Percentiles rank a stretch among this genome's conserved stretches.
phyloP scores from a whole-genome alignment of 2,113 vertebrate species.

The Microcebus tavaratra region DNA sequence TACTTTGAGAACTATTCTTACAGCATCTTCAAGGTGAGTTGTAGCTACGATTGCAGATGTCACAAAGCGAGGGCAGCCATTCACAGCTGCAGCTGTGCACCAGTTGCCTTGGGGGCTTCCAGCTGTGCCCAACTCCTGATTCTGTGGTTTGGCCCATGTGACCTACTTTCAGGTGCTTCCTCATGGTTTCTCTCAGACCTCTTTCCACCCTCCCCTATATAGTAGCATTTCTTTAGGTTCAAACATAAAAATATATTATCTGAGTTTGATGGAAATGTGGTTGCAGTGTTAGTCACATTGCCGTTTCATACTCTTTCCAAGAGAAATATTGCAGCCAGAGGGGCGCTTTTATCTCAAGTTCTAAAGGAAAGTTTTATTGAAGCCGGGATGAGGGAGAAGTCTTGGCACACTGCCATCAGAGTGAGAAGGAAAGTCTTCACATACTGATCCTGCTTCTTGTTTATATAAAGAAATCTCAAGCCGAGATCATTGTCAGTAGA shows the following conservation, averaged over 20 bases:
- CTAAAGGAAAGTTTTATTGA: neutral
- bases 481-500: neutral
- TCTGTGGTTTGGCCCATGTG: neutral
- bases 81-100: neutral
- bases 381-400: neutral
- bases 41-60: neutral
- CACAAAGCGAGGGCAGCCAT: neutral
- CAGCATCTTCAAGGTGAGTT: neutral
- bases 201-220: neutral
- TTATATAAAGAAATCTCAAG: slow-evolving; percentile 19
- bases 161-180: neutral
- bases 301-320: neutral
- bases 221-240: neutral
- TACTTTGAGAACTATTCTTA: neutral
- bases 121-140: neutral
- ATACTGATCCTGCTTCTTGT: neutral
- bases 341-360: slow-evolving; percentile 35
- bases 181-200: neutral
- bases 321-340: neutral
- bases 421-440: slow-evolving; percentile 26
- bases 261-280: neutral
- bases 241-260: neutral
- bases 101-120: neutral
- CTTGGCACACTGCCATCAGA: slow-evolving; percentile 33
- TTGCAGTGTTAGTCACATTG: neutral